Conservation (phyloP, 64 coral and sea anemone genomes). For the Montipora sp. region DNA sequence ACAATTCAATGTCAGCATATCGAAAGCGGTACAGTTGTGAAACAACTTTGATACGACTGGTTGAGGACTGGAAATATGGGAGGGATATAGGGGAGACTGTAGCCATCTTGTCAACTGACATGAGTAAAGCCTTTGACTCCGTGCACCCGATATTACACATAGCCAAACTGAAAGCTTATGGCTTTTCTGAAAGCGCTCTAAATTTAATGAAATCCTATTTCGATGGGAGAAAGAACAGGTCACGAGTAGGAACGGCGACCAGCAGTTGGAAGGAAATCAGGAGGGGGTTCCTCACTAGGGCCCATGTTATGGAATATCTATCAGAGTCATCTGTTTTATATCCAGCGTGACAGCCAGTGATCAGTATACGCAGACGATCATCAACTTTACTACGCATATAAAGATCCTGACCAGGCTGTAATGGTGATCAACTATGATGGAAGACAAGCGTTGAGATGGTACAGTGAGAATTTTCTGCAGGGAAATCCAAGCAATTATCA, state of each 20-base stretch:
- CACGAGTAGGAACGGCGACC: background rate
- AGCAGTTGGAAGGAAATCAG: background rate
- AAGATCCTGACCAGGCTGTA: no score
- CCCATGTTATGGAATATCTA: no score
- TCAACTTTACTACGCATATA: no score
- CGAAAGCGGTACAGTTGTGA: background rate
- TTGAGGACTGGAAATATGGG: slow-evolving; percentile 16
- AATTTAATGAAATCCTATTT: slow-evolving; percentile 32
- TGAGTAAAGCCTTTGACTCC: slow-evolving; percentile 10
- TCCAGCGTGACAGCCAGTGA: no score
- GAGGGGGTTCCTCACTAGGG: no score
- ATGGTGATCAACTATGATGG: no score
- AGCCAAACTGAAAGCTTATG: background rate
- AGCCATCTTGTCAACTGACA: background rate
- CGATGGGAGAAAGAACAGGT: no score
- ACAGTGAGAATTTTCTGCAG: no score
- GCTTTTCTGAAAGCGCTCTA: background rate
- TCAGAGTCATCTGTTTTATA: no score
- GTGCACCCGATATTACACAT: background rate
- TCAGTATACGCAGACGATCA: no score
- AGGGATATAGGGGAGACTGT: background rate
- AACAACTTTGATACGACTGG: background rate
- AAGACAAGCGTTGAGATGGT: no score
- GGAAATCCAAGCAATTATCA: no score
- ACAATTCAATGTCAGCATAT: slow-evolving; percentile 16